Evolutionary conservation across 2,113 vertebrate genomes (phyloP), one percentile per base, ranked within the genome.

Genomic region (Dendropsophus ebraccatus): DNA sequence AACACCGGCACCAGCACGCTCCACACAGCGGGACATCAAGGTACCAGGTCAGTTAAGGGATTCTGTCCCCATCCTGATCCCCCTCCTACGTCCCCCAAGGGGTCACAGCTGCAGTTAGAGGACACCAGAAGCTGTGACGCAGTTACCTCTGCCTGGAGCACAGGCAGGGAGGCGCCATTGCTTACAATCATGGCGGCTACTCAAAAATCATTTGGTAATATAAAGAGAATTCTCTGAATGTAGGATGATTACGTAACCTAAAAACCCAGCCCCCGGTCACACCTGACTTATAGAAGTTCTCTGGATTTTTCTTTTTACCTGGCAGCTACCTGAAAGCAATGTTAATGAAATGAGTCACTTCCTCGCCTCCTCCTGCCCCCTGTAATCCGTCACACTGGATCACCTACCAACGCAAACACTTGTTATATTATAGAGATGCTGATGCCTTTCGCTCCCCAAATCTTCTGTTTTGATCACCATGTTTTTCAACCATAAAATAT

Each of bases 331-430:
- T 17, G 74, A 76, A 52, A 17, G 35, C 49, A 41, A 8, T 58
- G 23, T 17, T 21, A 56, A 25, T 56, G 21, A 21, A 21, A 41
- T 80, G 77, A 80, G 32, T 80, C 77, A 80, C 32, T 45, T 80
- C 32, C 76, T 21, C 23, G 13, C 73, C n/a, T n/a, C 47, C 50
- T 21, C 7, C 16, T 32, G 76, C 52, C 32, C 77, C 32, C 28
- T 5, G 32, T 35, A 6, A 45, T 60, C 52, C 11, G 25, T 76
- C 45, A 75, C n/a, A 21, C 5, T 16, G 50, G 19, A 74, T 45
- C 41, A 76, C 47, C 73, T 50, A 52, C 49, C 28, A 50, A 50
- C 25, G n/a, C 19, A 25, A 76, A 52, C 49, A 52, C 74, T 52
- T 30, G 74, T 50, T 45, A 75, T 8, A n/a, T 50, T 13, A 76